Evolutionary conservation across 2,888 invertebrate species (phyloP).

Genomic region (Lithophane semibrunnea): DNA sequence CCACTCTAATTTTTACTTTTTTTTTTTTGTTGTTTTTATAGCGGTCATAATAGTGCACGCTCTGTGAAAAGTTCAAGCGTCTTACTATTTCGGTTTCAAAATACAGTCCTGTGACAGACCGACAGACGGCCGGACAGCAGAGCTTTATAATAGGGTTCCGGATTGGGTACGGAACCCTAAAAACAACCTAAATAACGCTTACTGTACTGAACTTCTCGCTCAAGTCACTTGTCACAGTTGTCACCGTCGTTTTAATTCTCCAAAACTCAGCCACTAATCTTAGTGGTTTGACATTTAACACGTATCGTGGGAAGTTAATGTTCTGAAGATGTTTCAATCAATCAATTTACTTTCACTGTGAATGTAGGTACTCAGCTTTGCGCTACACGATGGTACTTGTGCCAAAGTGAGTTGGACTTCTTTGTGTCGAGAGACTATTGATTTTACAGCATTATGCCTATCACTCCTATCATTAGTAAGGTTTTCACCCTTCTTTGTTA

Average conservation of each 20-base stretch:
- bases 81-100: no score
- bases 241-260: no score
- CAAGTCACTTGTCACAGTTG: background rate
- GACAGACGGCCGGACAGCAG: no score
- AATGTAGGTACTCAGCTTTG: slow-evolving; percentile 31
- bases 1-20: no score
- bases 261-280: background rate
- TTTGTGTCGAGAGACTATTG: background rate
- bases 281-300: slow-evolving; percentile 36
- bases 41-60: no score
- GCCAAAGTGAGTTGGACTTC: slow-evolving; percentile 13
- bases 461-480: background rate
- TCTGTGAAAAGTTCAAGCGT: no score
- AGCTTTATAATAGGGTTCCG: no score
- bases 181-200: background rate
- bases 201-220: background rate
- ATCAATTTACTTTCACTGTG: slow-evolving; percentile 56
- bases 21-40: no score
- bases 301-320: slow-evolving; percentile 47
- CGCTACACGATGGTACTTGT: slow-evolving; percentile 4
- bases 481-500: background rate
- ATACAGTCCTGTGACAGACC: no score
- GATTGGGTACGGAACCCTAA: no score
- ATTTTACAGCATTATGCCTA: slow-evolving; percentile 4
- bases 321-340: slow-evolving; percentile 49